Evolutionary conservation across 1,140 invertebrate species (phyloP), one percentile per base, ranked within the genome.

Genomic region (Brachionus koreanus): DNA sequence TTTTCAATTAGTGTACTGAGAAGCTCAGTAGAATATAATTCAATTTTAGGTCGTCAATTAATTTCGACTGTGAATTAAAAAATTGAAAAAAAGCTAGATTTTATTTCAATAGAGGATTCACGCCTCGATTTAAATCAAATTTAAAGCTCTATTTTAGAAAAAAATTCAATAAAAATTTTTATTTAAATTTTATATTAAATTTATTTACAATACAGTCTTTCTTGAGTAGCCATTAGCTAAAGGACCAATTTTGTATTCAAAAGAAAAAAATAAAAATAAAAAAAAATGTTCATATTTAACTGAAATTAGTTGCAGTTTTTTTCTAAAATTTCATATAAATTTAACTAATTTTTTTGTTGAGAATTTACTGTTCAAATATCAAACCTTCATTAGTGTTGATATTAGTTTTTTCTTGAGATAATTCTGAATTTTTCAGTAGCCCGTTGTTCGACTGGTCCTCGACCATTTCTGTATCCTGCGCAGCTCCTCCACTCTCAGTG

Each of bases 361-460:
- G 39, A 69, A 37, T 19, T 74, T 74, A 74, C 69, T 74, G 69
- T 74, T 74, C 69, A 74, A 74, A 74, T 74, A 74, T 42, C 42
- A 74, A 46, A 74, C 69, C 69, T 74, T 74, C 69, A 74, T 74
- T 74, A 46, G 29, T 69, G 65, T 49, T 74, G 19, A 12, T 16
- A 25, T 46, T 29, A 13, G 69, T 46, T 25, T 74, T 74, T 12
- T 43, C 42, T 46, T 74, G 69, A 5, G 16, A 39, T 16, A 46
- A 13, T 46, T 74, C 69, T 23, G 69, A 23, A 13, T 43, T 74
- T 46, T 74, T 74, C 16, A 74, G 19, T 13, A 46, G 23, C 23
- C 16, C 3, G 19, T 46, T 74, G 43, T 35, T 74, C 23, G 69
- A 74, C 9, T 39, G 43, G 12, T 79, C 76, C 3, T 79, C 76